phyloP scores from a whole-genome alignment of 1,140 invertebrate species.

The Zaprionus ghesquierei region DNA sequence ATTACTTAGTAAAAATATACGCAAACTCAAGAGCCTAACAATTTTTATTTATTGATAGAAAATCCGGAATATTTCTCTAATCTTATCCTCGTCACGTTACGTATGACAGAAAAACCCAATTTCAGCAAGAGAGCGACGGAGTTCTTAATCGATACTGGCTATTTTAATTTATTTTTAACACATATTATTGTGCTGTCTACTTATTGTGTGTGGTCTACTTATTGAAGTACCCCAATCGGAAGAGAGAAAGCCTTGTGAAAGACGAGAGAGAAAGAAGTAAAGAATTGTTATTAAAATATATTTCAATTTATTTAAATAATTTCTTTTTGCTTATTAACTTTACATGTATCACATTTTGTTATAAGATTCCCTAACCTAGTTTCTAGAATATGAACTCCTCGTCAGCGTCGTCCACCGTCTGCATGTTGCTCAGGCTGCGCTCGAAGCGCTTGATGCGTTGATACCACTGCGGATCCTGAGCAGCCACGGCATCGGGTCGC shows the following conservation, averaged over 20 bases:
- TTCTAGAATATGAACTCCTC: conserved; percentile 60
- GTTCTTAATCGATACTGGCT: neutral
- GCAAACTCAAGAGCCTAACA: neutral
- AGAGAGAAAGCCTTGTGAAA: neutral
- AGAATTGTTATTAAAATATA: neutral
- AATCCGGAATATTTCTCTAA: conserved; percentile 46
- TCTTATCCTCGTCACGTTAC: conserved; percentile 47
- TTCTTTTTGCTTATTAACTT: neutral
- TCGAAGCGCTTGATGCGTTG: conserved; percentile 67
- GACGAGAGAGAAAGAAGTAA: no score
- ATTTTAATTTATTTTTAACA: conserved; percentile 29
- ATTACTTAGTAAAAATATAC: conserved; percentile 14
- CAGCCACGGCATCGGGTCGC: conserved; percentile 48
- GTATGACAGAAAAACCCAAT: neutral
- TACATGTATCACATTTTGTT: neutral
- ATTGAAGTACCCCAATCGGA: neutral
- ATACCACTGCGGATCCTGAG: conserved; percentile 72
- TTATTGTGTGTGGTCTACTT: neutral
- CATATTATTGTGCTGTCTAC: no score
- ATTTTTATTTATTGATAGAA: conserved; percentile 58
- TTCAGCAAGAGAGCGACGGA: neutral
- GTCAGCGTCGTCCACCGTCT: conserved; percentile 23
- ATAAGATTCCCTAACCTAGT: neutral
- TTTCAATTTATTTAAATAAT: neutral
- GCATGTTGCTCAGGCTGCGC: conserved; percentile 56